Conservation (phyloP, 2,113 vertebrate genomes). For the Nothobranchius furzeri region DNA sequence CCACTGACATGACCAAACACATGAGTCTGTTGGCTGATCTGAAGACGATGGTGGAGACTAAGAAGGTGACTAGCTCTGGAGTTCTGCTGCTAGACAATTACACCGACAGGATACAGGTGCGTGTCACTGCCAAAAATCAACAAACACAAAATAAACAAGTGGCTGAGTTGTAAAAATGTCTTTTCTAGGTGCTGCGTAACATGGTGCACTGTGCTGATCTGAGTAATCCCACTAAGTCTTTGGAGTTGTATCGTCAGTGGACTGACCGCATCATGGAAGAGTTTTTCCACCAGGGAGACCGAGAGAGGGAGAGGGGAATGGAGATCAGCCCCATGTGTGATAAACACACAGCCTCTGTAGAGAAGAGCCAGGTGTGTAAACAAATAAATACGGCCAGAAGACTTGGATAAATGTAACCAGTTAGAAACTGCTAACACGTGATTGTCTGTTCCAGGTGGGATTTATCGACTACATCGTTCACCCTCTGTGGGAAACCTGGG, state of each 20-base stretch:
- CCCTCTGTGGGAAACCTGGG: conserved; percentile 99
- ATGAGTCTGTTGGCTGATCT: conserved; percentile 97
- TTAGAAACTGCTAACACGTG: not conserved
- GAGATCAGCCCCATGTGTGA: conserved; percentile 99
- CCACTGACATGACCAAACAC: conserved; percentile 99
- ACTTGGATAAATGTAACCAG: too few relatives aligned
- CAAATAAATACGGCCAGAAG: not conserved
- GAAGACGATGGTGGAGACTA: conserved; percentile 99
- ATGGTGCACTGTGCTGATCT: conserved; percentile 99
- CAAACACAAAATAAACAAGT: not conserved
- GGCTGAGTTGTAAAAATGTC: not conserved
- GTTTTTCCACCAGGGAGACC: conserved; percentile 98
- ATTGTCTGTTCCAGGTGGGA: conserved; percentile 83
- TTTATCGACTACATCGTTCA: conserved; percentile 99
- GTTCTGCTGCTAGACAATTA: conserved; percentile 98
- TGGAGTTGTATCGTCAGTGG: conserved; percentile 98
- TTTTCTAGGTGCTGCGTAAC: conserved; percentile 90
- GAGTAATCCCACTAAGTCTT: conserved; percentile 97
- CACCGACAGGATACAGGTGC: conserved; percentile 96
- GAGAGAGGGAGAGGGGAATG: conserved; percentile 95
- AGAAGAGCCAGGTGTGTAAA: conserved; percentile 92
- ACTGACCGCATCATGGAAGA: conserved; percentile 99
- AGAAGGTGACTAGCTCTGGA: conserved; percentile 98
- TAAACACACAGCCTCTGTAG: conserved; percentile 96
- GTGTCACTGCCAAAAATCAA: not conserved